A percentile compares a stretch with the other conserved stretches of the same genome.
Evolutionary conservation across 1,140 invertebrate genomes (phyloP).

Genomic region (Drosophila funebris): DNA sequence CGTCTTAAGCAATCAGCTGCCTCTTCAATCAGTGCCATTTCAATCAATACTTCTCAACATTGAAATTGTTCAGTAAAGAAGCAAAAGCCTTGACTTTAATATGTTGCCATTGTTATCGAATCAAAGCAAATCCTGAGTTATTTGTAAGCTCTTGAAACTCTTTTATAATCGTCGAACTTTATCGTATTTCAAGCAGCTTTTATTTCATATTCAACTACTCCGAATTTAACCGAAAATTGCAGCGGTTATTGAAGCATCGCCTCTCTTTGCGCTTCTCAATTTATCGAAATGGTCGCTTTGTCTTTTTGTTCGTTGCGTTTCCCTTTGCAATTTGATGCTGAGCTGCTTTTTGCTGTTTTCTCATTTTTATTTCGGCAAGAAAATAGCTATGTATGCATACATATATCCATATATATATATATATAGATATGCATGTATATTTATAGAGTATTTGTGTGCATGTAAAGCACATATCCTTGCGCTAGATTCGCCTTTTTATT

Average conservation of each 20-base stretch:
- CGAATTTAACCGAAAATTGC: conserved; percentile 4
- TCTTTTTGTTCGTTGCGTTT: conserved; percentile 45
- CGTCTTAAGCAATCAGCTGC: too few species aligned
- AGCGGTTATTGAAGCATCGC: conserved; percentile 10
- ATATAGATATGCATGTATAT: conserved; percentile 1
- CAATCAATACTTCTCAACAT: background rate
- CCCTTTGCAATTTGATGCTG: conserved; percentile 29
- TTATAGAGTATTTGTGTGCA: background rate
- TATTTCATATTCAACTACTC: background rate
- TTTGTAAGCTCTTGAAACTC: background rate
- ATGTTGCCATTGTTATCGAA: background rate
- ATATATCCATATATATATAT: conserved; percentile 30
- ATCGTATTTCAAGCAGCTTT: conserved; percentile 7
- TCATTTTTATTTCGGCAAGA: conserved; percentile 35
- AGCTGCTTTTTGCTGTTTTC: conserved; percentile 30
- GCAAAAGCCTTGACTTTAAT: background rate
- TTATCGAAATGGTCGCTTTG: conserved; percentile 61
- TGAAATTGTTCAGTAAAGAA: background rate
- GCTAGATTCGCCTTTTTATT: conserved; percentile 68
- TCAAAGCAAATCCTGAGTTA: background rate
- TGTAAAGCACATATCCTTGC: conserved; percentile 62
- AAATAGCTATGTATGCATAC: conserved; percentile 24
- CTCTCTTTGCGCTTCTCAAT: conserved; percentile 57
- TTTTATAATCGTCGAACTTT: conserved; percentile 1
- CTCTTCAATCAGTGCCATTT: background rate